Percentiles rank a stretch among this genome's conserved stretches.
phyloP scores from a whole-genome alignment of 2,888 invertebrate species.

The Nemoura dubitans region DNA sequence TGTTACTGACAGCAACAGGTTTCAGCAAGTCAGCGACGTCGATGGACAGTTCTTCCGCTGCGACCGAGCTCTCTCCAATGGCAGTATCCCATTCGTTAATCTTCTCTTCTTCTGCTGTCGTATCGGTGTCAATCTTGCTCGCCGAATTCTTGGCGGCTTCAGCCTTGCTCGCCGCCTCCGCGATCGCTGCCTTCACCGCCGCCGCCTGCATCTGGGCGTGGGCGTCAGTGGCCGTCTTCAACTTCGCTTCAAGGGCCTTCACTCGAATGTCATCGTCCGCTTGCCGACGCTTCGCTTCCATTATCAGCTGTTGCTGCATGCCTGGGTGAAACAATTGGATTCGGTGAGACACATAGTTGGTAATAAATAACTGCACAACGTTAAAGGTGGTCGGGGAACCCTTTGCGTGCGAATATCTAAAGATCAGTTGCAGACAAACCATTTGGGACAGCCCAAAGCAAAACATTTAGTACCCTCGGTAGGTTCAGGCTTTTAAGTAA shows the following conservation, averaged over 20 bases:
- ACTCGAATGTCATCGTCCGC: conserved; percentile 62
- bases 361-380: too few species aligned
- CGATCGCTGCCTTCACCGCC: conserved; percentile 8
- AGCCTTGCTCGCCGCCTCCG: conserved; percentile 31
- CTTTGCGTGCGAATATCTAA: too few species aligned
- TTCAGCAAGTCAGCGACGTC: conserved; percentile 45
- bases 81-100: conserved; percentile 57
- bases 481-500: too few species aligned
- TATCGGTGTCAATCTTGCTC: conserved; percentile 46
- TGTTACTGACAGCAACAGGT: conserved; percentile 54
- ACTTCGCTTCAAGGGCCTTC: not conserved
- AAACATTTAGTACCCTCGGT: too few species aligned
- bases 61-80: conserved; percentile 35
- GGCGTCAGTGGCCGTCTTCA: conserved; percentile 54
- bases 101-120: conserved; percentile 59
- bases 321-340: not conserved
- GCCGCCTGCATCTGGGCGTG: conserved; percentile 25
- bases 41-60: not conserved
- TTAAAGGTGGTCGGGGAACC: too few species aligned
- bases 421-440: too few species aligned
- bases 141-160: conserved; percentile 43
- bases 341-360: not conserved
- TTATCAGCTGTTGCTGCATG: conserved; percentile 60
- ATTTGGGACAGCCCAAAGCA: too few species aligned
- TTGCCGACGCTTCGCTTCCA: conserved; percentile 66